phyloP scores from a whole-genome alignment of 2,797 vertebrate species.

The Crypturellus tataupa region DNA sequence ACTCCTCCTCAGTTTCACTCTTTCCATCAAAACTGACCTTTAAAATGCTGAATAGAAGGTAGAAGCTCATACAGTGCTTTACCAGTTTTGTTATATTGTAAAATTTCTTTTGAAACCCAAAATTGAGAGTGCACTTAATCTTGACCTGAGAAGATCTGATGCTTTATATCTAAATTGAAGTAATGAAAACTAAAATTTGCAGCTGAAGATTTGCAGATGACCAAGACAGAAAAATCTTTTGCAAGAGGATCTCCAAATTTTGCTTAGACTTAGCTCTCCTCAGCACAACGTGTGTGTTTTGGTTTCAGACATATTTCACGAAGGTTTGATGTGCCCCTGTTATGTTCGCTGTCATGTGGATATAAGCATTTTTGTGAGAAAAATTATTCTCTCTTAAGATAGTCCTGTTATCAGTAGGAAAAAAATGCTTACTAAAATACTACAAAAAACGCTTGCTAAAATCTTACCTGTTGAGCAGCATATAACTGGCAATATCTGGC shows the following conservation, averaged over 20 bases:
- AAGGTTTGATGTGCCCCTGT: not conserved
- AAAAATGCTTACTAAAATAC: no score
- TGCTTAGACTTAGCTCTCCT: not conserved
- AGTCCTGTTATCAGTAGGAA: not conserved
- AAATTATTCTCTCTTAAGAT: not conserved
- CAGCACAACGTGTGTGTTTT: not conserved
- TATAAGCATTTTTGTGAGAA: not conserved
- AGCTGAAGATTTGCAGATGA: rapidly evolving
- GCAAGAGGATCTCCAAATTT: not conserved
- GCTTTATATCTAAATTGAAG: not conserved
- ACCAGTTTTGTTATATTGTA: not conserved
- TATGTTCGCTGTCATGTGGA: not conserved
- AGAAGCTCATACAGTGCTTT: not conserved
- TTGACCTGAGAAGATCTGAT: not conserved
- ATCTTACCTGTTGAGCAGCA: no score
- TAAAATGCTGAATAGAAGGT: not conserved
- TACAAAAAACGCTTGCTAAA: not conserved
- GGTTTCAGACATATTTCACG: not conserved
- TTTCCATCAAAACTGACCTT: not conserved
- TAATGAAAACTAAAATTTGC: not conserved
- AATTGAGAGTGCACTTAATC: not conserved
- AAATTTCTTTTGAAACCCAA: not conserved
- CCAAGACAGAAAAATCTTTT: not conserved
- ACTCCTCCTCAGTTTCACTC: not conserved
- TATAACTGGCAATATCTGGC: no score